Conservation (phyloP, 2,113 vertebrate species). For the Heloderma charlesbogerti region DNA sequence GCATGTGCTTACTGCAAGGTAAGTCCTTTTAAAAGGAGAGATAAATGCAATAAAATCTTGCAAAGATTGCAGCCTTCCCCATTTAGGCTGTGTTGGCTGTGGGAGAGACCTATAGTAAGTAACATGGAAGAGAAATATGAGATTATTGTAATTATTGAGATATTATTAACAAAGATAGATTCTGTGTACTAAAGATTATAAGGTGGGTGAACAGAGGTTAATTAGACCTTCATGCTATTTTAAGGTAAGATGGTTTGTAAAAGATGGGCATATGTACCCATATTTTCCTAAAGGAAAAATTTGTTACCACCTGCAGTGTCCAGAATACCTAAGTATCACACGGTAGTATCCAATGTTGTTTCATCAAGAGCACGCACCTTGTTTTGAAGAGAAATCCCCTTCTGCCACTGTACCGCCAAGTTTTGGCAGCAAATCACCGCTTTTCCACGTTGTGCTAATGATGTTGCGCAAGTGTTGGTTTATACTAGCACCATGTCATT, state of each 20-base stretch:
- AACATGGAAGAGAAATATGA: not conserved
- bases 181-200: not conserved
- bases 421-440: too few species aligned
- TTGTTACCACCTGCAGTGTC: not conserved
- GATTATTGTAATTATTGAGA: not conserved
- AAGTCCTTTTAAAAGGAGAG: not conserved
- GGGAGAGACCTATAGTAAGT: not conserved
- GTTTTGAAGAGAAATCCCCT: too few species aligned
- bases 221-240: not conserved
- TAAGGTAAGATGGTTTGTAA: conserved; percentile 4
- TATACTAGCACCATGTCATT: too few species aligned
- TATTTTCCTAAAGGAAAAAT: not conserved
- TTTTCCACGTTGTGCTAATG: too few species aligned
- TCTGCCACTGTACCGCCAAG: too few species aligned
- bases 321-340: not conserved
- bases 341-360: too few species aligned
- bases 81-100: not conserved
- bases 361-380: too few species aligned
- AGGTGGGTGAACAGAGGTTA: not conserved
- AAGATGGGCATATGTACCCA: not conserved
- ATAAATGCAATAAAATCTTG: not conserved
- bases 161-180: not conserved
- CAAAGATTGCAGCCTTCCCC: not conserved
- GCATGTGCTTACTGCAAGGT: not conserved
- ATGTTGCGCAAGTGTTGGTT: too few species aligned